phyloP scores from a whole-genome alignment of 2,113 vertebrate species.

The Mungos mungo region DNA sequence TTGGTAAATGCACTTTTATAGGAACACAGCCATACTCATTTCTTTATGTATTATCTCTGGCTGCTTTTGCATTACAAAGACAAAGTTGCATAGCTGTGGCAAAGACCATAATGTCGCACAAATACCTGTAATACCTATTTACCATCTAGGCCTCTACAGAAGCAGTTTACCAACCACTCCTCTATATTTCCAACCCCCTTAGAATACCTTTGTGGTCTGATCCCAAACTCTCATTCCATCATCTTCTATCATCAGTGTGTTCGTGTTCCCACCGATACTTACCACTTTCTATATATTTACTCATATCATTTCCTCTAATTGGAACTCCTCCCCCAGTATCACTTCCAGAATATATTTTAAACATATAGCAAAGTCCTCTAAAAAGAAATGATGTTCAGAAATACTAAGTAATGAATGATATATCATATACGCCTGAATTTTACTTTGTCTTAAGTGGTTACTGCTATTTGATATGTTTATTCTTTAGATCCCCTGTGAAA shows the following conservation, averaged over 20 bases:
- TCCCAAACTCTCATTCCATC: background rate
- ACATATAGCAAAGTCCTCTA: background rate
- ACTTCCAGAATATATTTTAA: background rate
- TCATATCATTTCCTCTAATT: background rate
- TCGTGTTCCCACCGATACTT: background rate
- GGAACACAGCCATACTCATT: background rate
- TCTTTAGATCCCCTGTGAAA: background rate
- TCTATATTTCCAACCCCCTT: conserved; percentile 3
- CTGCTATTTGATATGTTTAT: background rate
- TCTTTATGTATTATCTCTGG: background rate
- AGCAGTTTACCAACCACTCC: background rate
- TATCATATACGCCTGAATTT: background rate
- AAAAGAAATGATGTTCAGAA: background rate
- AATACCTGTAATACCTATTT: background rate
- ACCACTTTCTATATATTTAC: background rate
- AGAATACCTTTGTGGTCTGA: background rate
- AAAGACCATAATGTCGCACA: background rate
- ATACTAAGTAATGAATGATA: background rate
- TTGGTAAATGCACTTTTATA: background rate
- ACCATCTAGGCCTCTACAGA: background rate
- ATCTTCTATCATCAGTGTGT: background rate
- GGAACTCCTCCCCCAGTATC: background rate
- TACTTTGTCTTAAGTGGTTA: background rate
- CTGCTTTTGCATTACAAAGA: background rate
- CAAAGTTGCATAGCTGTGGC: background rate